These are phyloP conservation scores for Poecilus cupreus DNA, from an alignment of 2,888 invertebrate species.

Conservation along the genomic window DNA sequence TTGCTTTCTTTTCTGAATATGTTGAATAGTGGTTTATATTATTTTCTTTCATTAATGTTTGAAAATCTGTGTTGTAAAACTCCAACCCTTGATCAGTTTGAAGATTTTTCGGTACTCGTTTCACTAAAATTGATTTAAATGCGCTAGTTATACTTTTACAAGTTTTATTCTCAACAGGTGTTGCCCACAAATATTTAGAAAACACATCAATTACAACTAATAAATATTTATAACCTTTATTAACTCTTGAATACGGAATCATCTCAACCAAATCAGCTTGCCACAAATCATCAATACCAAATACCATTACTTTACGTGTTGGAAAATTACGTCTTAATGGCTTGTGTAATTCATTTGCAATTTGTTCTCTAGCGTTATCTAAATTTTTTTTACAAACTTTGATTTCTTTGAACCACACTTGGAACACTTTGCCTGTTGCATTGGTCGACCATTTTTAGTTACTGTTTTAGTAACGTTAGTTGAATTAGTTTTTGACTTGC, in stretches of 20 bases:
- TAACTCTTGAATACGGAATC: slow-evolving; percentile 65
- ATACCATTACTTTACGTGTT: slow-evolving; percentile 66
- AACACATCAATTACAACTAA: slow-evolving; percentile 67
- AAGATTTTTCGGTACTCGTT: slow-evolving; percentile 59
- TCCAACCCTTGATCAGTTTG: slow-evolving; percentile 63
- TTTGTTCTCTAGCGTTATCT: slow-evolving; percentile 22
- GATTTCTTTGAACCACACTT: neutral
- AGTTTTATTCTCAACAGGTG: slow-evolving; percentile 65
- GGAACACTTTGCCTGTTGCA: neutral
- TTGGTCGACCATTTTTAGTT: neutral
- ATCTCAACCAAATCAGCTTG: slow-evolving; percentile 71
- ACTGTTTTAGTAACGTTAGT: slow-evolving; percentile 3
- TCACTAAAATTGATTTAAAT: slow-evolving; percentile 19
- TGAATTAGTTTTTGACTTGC: neutral
- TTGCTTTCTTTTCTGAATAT: slow-evolving; percentile 62
- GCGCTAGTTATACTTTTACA: slow-evolving; percentile 63
- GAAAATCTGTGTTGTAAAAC: slow-evolving; percentile 64
- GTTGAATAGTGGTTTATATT: slow-evolving; percentile 62
- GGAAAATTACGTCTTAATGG: slow-evolving; percentile 68
- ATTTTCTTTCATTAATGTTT: slow-evolving; percentile 62
- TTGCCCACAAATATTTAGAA: slow-evolving; percentile 69
- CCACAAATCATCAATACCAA: slow-evolving; percentile 70
- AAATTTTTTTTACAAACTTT: slow-evolving; percentile 6
- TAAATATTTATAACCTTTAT: slow-evolving; percentile 67
- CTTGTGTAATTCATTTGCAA: slow-evolving; percentile 68